Evolutionary conservation across 2,888 invertebrate genomes (phyloP).

Genomic region (Tachina fera): DNA sequence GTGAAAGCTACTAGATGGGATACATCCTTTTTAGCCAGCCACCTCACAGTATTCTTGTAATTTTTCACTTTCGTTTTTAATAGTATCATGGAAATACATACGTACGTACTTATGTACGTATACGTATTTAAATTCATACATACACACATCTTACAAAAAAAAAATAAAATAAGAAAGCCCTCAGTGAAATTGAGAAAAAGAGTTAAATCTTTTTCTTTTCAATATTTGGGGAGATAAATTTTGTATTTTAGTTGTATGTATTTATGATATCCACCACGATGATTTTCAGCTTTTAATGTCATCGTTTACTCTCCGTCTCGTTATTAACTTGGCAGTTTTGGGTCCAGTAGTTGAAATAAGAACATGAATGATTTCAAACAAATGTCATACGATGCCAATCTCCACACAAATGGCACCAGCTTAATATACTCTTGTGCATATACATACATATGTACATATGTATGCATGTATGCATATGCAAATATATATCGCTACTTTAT

Average conservation of each 20-base stretch:
- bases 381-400: not conserved
- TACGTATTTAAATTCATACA: not conserved
- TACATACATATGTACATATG: not conserved
- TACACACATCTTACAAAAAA: not conserved
- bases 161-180: not conserved
- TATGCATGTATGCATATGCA: not conserved
- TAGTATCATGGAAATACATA: constrained; percentile 3
- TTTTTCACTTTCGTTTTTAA: not conserved
- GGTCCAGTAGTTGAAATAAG: no score
- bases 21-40: constrained; percentile 45
- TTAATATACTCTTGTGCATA: not conserved
- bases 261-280: no score
- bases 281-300: no score
- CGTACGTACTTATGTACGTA: not conserved
- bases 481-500: no score
- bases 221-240: no score
- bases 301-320: no score
- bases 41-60: not conserved
- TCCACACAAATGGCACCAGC: not conserved
- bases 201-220: not conserved
- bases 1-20: constrained; percentile 50
- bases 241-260: no score
- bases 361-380: no score
- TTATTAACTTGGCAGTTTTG: no score
- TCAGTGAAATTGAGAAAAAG: not conserved